Evolutionary conservation across 2,888 invertebrate genomes (phyloP).

Genomic region (Eupithecia abbreviata): DNA sequence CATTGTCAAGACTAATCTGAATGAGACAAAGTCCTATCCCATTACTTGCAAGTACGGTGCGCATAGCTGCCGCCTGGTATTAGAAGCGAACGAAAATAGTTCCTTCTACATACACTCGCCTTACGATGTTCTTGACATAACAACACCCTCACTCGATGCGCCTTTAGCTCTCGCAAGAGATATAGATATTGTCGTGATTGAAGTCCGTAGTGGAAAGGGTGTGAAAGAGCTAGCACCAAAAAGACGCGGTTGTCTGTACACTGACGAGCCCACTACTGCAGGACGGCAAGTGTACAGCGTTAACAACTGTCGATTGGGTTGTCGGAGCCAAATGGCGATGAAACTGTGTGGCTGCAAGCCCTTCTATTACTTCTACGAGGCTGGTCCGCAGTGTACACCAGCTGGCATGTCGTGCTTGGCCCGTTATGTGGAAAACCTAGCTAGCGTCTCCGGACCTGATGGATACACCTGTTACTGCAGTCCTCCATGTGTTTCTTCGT

Average conservation of each 20-base stretch:
- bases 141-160: conserved; percentile 59
- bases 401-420: conserved; percentile 82
- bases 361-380: conserved; percentile 84
- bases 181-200: conserved; percentile 69
- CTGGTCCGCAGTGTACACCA: conserved; percentile 79
- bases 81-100: conserved; percentile 50
- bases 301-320: conserved; percentile 60
- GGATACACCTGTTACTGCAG: conserved; percentile 59
- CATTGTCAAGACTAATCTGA: conserved; percentile 54
- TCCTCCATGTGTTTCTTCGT: conserved; percentile 68
- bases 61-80: conserved; percentile 61
- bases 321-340: conserved; percentile 78
- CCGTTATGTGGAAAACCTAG: conserved; percentile 51
- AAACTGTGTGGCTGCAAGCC: conserved; percentile 84
- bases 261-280: conserved; percentile 37
- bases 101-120: conserved; percentile 80
- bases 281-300: conserved; percentile 26
- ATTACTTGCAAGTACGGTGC: conserved; percentile 65
- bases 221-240: conserved; percentile 71
- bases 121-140: conserved; percentile 81
- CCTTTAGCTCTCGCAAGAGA: conserved; percentile 47
- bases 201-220: conserved; percentile 76
- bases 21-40: conserved; percentile 56
- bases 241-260: conserved; percentile 81
- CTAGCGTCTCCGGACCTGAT: conserved; percentile 49